Conservation (phyloP, 37 sponge, comb jelly and placozoan species). For the Spongilla lacustris region DNA sequence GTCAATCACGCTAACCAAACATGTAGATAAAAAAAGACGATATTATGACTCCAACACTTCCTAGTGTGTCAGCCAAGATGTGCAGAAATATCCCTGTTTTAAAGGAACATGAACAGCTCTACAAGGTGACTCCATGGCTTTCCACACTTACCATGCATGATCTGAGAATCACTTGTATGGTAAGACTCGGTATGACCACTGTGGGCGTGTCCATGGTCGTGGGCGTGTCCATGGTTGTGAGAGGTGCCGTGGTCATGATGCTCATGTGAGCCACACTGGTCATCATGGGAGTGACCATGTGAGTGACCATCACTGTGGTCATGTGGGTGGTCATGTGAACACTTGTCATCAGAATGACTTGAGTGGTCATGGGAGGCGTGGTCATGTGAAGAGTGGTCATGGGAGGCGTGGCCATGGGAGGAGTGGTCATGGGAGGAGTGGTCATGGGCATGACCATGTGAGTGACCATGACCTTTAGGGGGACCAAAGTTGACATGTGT, state of each 20-base stretch:
- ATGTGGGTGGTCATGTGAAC: constrained; percentile 18
- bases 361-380: constrained; percentile 47
- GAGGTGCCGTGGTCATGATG: too few relatives aligned
- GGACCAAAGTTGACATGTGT: background rate
- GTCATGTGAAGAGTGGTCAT: constrained; percentile 15
- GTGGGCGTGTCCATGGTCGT: constrained; percentile 33
- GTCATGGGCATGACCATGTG: constrained; percentile 56
- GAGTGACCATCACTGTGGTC: background rate
- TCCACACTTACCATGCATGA: constrained; percentile 75
- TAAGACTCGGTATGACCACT: background rate
- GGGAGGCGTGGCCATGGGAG: constrained; percentile 24
- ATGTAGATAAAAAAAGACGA: constrained; percentile 76
- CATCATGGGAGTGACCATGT: too few relatives aligned
- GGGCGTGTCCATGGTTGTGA: constrained; percentile 4
- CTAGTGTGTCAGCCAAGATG: constrained; percentile 90
- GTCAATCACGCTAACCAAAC: constrained; percentile 54
- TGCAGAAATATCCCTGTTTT: constrained; percentile 84
- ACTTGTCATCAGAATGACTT: constrained; percentile 6
- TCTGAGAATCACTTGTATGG: constrained; percentile 42
- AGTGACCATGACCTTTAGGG: constrained; percentile 73
- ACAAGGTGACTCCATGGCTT: background rate
- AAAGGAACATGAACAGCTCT: background rate
- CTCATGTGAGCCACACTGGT: too few relatives aligned
- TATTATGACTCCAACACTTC: constrained; percentile 92
- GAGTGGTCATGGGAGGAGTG: constrained; percentile 39